Base-by-base conservation (phyloP, 2,797 vertebrate genomes). In the Cyprinella venusta region DNA sequence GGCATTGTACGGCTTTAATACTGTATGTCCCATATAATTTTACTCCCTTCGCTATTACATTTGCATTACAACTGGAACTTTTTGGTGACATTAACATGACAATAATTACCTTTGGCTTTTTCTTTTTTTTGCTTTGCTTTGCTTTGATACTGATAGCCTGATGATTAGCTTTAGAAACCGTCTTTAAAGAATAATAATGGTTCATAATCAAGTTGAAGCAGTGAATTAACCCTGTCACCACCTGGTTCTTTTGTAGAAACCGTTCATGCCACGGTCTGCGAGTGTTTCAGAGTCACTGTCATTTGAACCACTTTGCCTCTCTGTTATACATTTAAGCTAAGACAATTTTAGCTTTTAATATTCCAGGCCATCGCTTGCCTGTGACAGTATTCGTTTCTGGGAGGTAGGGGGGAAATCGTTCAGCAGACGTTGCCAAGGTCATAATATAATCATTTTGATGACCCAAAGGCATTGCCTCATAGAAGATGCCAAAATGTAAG, bases 31-130 rank as follows among this genome's bases (percentile, higher is more conserved):
- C 72, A 85, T 90, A 87, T 93, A 92, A 91, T 92, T 91, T 88
- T 90, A 75, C 84, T 90, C 90, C 92, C 93, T 92, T 92, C 93
- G 90, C 91, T 90, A 92, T 93, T 92, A 82, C 92, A 93, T 93
- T 93, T 91, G 91, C 40, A 91, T 90, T 91, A 89, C 90, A 85
- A 88, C 86, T 86, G 86, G 81, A n/a, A 80, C 89, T 88, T 81
- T 48, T 85, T 89, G 88, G 86, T 88, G 12, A 84, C 81, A 94
- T 95, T 95, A 93, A 88, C 94, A 94, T 95, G 90, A 94, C 92
- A 95, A 95, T 94, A 91, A 90, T 84, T 71, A 92, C 93, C 92
- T 88, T 91, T 90, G 92, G 92, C 91, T 88, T 65, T 59, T 63
- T 16, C 48, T 77, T 33, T n/a, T 56, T 4, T 33, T 64, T 33